Conservation (phyloP, 2,113 vertebrate species). For the Arenaria interpres region DNA sequence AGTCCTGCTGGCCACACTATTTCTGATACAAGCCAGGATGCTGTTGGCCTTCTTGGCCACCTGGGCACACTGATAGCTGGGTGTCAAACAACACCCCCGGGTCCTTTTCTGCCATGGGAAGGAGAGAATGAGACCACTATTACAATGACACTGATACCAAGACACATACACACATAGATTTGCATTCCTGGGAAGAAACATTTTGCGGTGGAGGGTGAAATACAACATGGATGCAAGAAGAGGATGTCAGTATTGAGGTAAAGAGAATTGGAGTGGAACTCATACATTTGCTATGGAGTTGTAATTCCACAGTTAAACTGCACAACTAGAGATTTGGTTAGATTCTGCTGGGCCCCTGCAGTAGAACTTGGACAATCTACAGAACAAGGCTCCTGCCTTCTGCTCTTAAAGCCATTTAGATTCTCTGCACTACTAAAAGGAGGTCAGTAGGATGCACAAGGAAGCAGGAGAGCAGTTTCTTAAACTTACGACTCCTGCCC, state of each 20-base stretch:
- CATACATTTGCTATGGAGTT: not conserved
- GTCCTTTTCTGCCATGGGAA: not conserved
- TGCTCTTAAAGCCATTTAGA: not conserved
- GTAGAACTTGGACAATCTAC: not conserved
- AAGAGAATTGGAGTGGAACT: not conserved
- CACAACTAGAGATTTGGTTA: not conserved
- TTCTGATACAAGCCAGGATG: not conserved
- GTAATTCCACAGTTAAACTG: not conserved
- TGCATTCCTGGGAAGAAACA: not conserved
- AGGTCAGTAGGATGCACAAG: not conserved
- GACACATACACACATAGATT: not conserved
- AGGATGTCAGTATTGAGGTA: not conserved
- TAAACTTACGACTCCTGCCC: not conserved
- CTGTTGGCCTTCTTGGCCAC: not conserved
- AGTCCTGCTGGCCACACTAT: not conserved
- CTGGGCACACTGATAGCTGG: not conserved
- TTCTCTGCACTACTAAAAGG: not conserved
- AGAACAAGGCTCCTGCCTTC: not conserved
- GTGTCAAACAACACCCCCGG: not conserved
- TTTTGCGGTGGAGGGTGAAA: not conserved
- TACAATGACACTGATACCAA: not conserved
- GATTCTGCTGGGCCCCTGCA: not conserved
- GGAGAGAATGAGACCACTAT: not conserved
- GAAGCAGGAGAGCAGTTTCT: not conserved
- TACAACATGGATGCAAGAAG: not conserved